Evolutionary conservation across 2,888 invertebrate genomes (phyloP).

Genomic region (Stratiomys singularior): DNA sequence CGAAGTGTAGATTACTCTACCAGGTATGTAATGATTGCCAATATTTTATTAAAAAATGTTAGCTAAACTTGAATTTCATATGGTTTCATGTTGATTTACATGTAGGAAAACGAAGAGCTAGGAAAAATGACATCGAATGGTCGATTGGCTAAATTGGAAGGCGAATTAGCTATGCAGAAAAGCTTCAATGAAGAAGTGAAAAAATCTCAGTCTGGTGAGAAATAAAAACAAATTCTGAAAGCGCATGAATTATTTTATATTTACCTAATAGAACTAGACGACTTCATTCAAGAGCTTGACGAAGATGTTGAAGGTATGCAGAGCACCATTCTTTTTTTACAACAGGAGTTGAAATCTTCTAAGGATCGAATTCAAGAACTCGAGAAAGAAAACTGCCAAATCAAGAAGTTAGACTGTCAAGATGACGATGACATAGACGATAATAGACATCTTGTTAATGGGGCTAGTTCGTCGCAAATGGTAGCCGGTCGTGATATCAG

Average conservation of each 20-base stretch:
- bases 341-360: slow-evolving; percentile 89
- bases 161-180: slow-evolving; percentile 93
- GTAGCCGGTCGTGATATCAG: slow-evolving; percentile 45
- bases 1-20: slow-evolving; percentile 92
- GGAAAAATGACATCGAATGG: slow-evolving; percentile 96
- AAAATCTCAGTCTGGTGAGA: slow-evolving; percentile 90
- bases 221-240: too few species aligned
- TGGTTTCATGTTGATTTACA: slow-evolving; percentile 16
- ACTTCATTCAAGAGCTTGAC: slow-evolving; percentile 94
- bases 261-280: slow-evolving; percentile 90
- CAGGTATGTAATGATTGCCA: slow-evolving; percentile 67
- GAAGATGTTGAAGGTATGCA: slow-evolving; percentile 99
- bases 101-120: slow-evolving; percentile 90
- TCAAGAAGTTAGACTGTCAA: slow-evolving; percentile 56
- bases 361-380: slow-evolving; percentile 75
- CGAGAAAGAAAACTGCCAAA: slow-evolving; percentile 69
- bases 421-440: neutral
- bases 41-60: too few species aligned
- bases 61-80: neutral
- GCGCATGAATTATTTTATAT: too few species aligned
- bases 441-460: slow-evolving; percentile 47
- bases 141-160: slow-evolving; percentile 92
- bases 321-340: slow-evolving; percentile 93
- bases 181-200: slow-evolving; percentile 96
- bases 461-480: slow-evolving; percentile 47